These are phyloP conservation scores for Diacarnus erythraeanus DNA, from an alignment of 37 sponge, comb jelly and placozoan species.

Conservation along the genomic window DNA sequence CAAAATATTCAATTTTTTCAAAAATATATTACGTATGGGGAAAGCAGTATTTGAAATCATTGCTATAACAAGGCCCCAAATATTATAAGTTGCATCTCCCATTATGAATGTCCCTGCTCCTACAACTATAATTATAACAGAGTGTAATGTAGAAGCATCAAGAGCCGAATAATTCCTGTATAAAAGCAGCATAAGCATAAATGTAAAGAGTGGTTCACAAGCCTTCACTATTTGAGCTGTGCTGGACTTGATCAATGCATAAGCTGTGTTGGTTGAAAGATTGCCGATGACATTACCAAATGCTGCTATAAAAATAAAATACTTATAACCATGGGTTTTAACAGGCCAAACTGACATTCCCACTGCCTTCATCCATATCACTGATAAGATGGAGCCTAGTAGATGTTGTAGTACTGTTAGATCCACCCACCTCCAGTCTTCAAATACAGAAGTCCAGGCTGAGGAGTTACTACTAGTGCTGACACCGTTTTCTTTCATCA, in stretches of 20 bases:
- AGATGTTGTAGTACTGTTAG: neutral
- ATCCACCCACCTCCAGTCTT: neutral
- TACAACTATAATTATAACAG: neutral
- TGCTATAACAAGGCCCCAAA: neutral
- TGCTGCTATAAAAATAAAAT: neutral
- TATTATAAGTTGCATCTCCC: neutral
- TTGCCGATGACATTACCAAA: neutral
- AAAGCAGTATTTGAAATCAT: constrained; percentile 9
- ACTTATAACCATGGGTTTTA: no score
- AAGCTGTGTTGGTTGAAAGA: neutral
- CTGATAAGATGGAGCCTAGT: neutral
- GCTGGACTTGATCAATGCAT: neutral
- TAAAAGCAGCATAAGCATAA: neutral
- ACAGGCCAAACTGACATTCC: neutral
- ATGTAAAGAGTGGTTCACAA: neutral
- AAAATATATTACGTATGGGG: neutral
- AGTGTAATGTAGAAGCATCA: neutral
- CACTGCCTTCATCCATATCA: neutral
- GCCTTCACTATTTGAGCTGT: neutral
- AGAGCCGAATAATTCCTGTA: neutral
- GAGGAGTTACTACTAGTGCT: neutral
- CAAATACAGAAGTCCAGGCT: neutral
- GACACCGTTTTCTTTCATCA: neutral
- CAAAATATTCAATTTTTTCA: neutral
- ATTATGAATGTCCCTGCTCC: neutral